A percentile compares a stretch with the other conserved stretches of the same genome.
These are phyloP conservation scores for Perizoma affinitatum DNA, from an alignment of 2,888 invertebrate species.

Conservation along the genomic window DNA sequence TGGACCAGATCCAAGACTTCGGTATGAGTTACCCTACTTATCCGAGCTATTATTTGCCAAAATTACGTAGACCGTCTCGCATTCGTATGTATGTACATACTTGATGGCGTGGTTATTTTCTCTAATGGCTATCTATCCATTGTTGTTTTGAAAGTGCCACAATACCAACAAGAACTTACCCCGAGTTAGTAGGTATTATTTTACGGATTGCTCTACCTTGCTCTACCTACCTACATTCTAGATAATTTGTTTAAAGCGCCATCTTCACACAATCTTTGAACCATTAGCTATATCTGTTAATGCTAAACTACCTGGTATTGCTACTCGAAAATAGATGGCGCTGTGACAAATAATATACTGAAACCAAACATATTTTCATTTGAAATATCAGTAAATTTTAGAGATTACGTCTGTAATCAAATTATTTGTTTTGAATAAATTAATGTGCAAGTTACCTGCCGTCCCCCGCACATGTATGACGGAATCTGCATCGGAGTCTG, in stretches of 20 bases:
- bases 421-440: neutral
- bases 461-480: slow-evolving; percentile 88
- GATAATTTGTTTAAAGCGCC: slow-evolving; percentile 34
- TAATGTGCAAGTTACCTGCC: slow-evolving; percentile 53
- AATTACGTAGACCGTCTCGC: slow-evolving; percentile 27
- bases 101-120: neutral
- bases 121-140: neutral
- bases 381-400: neutral
- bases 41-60: slow-evolving; percentile 42
- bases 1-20: slow-evolving; percentile 64
- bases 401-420: neutral
- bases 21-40: slow-evolving; percentile 45
- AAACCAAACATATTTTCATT: neutral
- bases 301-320: slow-evolving; percentile 22
- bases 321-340: slow-evolving; percentile 65
- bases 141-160: neutral
- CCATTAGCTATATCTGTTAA: neutral
- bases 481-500: slow-evolving; percentile 92
- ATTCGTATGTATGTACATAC: neutral
- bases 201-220: too few relatives aligned
- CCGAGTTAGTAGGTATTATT: too few relatives aligned
- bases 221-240: too few relatives aligned
- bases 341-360: slow-evolving; percentile 20
- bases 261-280: slow-evolving; percentile 39
- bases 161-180: neutral